A percentile compares a stretch with the other conserved stretches of the same genome.
These are phyloP conservation scores for Drosophila aldrichi DNA, from an alignment of 2,888 invertebrate species.

Conservation along the genomic window DNA sequence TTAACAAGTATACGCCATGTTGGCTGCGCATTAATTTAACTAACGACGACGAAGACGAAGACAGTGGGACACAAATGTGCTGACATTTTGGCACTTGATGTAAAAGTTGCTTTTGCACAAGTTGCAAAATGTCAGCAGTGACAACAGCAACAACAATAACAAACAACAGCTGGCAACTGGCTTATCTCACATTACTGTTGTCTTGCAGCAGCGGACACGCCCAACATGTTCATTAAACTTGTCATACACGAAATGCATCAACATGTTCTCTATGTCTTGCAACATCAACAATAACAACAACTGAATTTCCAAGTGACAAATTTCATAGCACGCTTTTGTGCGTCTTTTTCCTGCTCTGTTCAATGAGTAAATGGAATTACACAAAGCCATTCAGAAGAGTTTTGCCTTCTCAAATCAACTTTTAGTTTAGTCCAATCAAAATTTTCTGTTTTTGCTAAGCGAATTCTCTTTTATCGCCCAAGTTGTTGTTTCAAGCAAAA, in stretches of 20 bases:
- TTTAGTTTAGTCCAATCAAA: constrained; percentile 49
- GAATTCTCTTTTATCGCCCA: constrained; percentile 53
- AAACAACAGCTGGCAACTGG: constrained; percentile 29
- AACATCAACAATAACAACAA: constrained; percentile 12
- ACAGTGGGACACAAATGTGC: constrained; percentile 69
- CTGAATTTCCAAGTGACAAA: constrained; percentile 40
- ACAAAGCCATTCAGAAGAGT: constrained; percentile 1
- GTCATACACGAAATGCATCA: constrained; percentile 65
- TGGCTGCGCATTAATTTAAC: constrained; percentile 68
- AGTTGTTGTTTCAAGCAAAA: constrained; percentile 27
- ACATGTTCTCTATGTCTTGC: constrained; percentile 40
- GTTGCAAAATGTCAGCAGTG: constrained; percentile 49
- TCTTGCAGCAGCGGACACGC: constrained; percentile 36
- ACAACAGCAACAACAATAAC: constrained; percentile 27
- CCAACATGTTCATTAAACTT: constrained; percentile 71
- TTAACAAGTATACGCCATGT: constrained; percentile 76
- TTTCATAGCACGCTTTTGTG: constrained; percentile 60
- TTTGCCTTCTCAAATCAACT: constrained; percentile 34
- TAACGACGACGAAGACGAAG: constrained; percentile 32
- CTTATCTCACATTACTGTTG: constrained; percentile 43
- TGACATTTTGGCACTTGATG: constrained; percentile 71
- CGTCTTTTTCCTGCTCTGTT: constrained; percentile 19
- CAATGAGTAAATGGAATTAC: constrained; percentile 8
- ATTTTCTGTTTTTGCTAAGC: neutral
- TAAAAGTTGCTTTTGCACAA: constrained; percentile 56